Base-by-base conservation (phyloP, 1,140 invertebrate species). In the Babylonia areolata region DNA sequence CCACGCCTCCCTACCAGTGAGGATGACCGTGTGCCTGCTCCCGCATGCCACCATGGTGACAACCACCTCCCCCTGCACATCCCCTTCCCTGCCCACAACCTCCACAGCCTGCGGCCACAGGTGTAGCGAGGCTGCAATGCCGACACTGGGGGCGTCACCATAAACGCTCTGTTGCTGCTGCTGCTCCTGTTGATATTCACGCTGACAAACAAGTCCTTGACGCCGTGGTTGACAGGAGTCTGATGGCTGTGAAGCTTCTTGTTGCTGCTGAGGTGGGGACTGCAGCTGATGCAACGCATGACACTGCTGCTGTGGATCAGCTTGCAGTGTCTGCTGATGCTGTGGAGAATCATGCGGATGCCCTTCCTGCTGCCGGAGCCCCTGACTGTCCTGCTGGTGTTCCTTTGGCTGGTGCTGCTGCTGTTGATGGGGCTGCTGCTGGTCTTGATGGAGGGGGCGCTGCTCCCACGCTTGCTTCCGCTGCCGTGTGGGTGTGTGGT, bases 1-100 rank as follows among this genome's bases (percentile, higher is more conserved):
- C 20, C 23, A 3, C 1, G 23, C 35, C 46, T 33, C 20, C 40
- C n/a, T 31, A 93, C 93, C 91, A 87, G 90, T 88, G 15, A 93
- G 58, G 40, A 90, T 37, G 54, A 89, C 89, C 31, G 92, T 91
- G 88, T 94, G 93, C 79, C 93, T 90, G 31, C 92, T 91, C 35
- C 93, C 93, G 92, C 93, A 93, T 17, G 86, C 86, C 11, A 91
- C 90, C 31, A 88, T 73, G 37, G 39, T 84, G 28, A 93, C 85
- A 17, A 23, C 73, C n/a, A n/a, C 37, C 17, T 20, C 73, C n/a
- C 54, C 35, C 39, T 42, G 23, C 15, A 6, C 28, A 1, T 9
- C 64, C 11, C 3, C 33, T 5, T n/a, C 1, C 5, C 54, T 46
- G n/a, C 31, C 46, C 81, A 33, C 2, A 33, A 40, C 39, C 23